Evolutionary conservation across 30 jellyfish, hydroid and myxozoan species (phyloP), one percentile per base, ranked within the genome.

Genomic region (Catostylus mosaicus): DNA sequence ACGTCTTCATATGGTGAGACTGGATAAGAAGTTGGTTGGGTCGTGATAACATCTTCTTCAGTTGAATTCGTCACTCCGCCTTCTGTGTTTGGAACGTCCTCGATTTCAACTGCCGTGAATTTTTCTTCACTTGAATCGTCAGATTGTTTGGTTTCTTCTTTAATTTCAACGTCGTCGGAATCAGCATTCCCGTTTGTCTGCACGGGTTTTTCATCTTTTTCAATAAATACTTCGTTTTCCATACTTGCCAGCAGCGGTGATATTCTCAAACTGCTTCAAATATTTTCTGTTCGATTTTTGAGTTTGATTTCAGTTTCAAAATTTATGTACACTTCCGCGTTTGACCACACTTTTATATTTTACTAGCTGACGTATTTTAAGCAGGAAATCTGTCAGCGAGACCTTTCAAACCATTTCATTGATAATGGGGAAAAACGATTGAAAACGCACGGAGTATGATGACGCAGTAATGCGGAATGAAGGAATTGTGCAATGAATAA

Each of bases 1-100:
- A 35, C 87, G n/a, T 61, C 75, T 76, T 76, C 87, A 26, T 76
- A 76, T 1, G 77, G 24, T 9, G 23, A 8, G 12, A 9, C 5
- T 18, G 9, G n/a, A 1, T 4, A 4, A 59, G 71, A n/a, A 23
- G 6, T n/a, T 1, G 71, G 71, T 18, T 59, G 38, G 20, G 71
- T 69, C n/a, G 59, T 69, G 18, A 30, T 40, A 11, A 50, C 78
- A 14, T 66, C 22, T 66, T 66, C 78, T 30, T 32, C 31, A 27
- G 78, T n/a, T 48, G 63, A 48, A 23, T 48, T 6, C 27, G 4
- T 48, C 63, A 27, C 4, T 48, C 63, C 63, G 1, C 14, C 63
- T 7, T 48, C 63, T 23, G 14, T 48, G 63, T 48, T 16, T 23
- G 14, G 14, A 48, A 48, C 14, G 20, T 27, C 63, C 63, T 4